These are phyloP conservation scores for Brevimyrus niger DNA, from an alignment of 2,113 vertebrate species.

Conservation along the genomic window DNA sequence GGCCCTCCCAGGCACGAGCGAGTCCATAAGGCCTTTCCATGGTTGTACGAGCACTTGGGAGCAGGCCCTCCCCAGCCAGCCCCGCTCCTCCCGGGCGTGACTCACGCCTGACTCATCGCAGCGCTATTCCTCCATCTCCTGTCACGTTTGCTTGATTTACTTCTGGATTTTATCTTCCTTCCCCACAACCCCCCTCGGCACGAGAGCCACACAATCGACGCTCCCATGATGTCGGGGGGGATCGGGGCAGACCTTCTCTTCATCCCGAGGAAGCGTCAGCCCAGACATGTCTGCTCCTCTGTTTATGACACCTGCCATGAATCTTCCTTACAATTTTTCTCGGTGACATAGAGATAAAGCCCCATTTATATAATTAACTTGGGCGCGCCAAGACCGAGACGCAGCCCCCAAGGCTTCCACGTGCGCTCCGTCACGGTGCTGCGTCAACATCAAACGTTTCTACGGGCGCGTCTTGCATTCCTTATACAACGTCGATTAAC, in stretches of 20 bases:
- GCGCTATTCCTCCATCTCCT: constrained; percentile 58
- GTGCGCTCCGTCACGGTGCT: not conserved
- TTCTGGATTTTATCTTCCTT: constrained; percentile 34
- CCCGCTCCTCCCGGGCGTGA: constrained; percentile 28
- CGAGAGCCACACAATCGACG: not conserved
- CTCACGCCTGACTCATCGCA: constrained; percentile 61
- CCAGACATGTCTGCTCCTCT: not conserved
- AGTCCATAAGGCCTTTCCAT: not conserved
- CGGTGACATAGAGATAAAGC: not conserved
- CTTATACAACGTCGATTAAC: not conserved
- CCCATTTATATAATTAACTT: not conserved
- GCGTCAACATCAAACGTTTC: not conserved
- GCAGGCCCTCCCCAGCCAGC: not conserved
- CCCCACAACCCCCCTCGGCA: not conserved
- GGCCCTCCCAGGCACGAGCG: not conserved
- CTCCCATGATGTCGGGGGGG: not conserved
- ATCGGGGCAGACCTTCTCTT: constrained; percentile 7
- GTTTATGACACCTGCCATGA: not conserved
- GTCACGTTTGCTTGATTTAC: constrained; percentile 57
- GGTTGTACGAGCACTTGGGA: not conserved
- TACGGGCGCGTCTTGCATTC: not conserved
- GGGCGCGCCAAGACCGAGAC: not conserved
- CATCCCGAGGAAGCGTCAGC: not conserved
- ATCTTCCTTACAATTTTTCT: not conserved
- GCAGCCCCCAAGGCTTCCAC: not conserved